A percentile compares a stretch with the other conserved stretches of the same genome.
Evolutionary conservation across 2,888 invertebrate species (phyloP).

Genomic region (Congeria kusceri): DNA sequence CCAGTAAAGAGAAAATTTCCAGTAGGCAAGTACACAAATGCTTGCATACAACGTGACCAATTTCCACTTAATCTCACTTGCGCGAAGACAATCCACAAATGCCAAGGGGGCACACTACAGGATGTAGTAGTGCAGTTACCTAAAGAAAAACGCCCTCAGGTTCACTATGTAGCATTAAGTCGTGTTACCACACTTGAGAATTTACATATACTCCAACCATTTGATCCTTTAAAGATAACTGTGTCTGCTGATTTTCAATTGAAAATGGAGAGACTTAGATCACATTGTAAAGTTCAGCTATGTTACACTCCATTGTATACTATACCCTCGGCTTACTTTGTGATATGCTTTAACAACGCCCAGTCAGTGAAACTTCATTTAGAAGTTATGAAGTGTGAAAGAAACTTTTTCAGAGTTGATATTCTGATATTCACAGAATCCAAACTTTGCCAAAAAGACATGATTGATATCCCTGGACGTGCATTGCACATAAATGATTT

Average conservation of each 20-base stretch:
- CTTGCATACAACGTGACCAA: slow-evolving; percentile 7
- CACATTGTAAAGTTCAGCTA: background rate
- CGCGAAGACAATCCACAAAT: slow-evolving; percentile 30
- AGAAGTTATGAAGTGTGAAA: slow-evolving; percentile 18
- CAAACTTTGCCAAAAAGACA: slow-evolving; percentile 17
- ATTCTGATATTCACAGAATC: slow-evolving; percentile 17
- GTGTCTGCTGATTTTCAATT: slow-evolving; percentile 16
- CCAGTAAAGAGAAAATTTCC: slow-evolving; percentile 22
- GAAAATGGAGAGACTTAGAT: slow-evolving; percentile 47
- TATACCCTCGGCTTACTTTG: slow-evolving; percentile 1
- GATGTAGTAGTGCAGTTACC: slow-evolving; percentile 14
- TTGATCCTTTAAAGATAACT: slow-evolving; percentile 21
- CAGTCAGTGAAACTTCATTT: slow-evolving; percentile 28
- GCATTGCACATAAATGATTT: slow-evolving; percentile 14
- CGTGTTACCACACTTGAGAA: slow-evolving; percentile 5
- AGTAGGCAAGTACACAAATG: slow-evolving; percentile 24
- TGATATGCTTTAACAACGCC: slow-evolving; percentile 19
- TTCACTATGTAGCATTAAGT: slow-evolving; percentile 37
- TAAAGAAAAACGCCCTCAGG: slow-evolving; percentile 2
- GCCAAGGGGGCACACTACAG: slow-evolving; percentile 25
- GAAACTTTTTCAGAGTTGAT: slow-evolving; percentile 15
- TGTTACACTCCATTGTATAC: slow-evolving; percentile 19
- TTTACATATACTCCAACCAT: slow-evolving; percentile 2
- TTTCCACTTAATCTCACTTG: slow-evolving; percentile 17
- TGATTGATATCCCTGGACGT: background rate